Evolutionary conservation across 2,888 invertebrate genomes (phyloP).

Genomic region (Bellardia bayeri): DNA sequence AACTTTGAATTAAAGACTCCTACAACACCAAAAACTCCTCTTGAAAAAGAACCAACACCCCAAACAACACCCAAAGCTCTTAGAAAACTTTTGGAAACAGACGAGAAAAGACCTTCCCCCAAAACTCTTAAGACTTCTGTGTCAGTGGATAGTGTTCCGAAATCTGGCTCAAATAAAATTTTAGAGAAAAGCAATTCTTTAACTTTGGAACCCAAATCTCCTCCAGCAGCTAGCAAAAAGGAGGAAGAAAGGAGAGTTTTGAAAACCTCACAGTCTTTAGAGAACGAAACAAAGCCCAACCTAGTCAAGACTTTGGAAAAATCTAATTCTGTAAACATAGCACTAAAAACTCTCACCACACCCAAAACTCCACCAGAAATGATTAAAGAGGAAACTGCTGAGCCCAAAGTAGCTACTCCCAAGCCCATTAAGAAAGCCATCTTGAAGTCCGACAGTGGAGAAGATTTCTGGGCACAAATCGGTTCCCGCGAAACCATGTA

Average conservation of each 20-base stretch:
- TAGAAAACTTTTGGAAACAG: background rate
- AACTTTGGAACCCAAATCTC: conserved; percentile 25
- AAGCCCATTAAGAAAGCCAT: conserved; percentile 78
- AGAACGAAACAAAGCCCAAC: conserved; percentile 7
- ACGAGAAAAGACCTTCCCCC: background rate
- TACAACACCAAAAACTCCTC: background rate
- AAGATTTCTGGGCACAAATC: conserved; percentile 88
- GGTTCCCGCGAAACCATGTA: conserved; percentile 88
- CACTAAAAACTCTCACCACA: conserved; percentile 38
- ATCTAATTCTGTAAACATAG: conserved; percentile 26
- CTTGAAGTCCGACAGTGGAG: conserved; percentile 82
- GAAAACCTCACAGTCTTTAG: conserved; percentile 37
- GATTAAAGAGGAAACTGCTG: conserved; percentile 23
- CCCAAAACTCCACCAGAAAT: conserved; percentile 18
- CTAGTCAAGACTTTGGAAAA: conserved; percentile 23
- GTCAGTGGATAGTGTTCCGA: conserved; percentile 2
- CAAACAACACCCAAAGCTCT: background rate
- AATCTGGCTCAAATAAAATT: background rate
- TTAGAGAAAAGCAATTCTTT: conserved; percentile 37
- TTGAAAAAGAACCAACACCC: background rate
- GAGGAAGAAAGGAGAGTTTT: background rate
- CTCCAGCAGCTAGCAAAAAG: background rate
- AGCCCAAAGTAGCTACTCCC: conserved; percentile 76
- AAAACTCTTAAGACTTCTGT: conserved; percentile 3
- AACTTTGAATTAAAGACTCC: conserved; percentile 40